Percentiles rank a stretch among this genome's conserved stretches.
Evolutionary conservation across 2,888 invertebrate species (phyloP).

Genomic region (Cartodere bifasciata): DNA sequence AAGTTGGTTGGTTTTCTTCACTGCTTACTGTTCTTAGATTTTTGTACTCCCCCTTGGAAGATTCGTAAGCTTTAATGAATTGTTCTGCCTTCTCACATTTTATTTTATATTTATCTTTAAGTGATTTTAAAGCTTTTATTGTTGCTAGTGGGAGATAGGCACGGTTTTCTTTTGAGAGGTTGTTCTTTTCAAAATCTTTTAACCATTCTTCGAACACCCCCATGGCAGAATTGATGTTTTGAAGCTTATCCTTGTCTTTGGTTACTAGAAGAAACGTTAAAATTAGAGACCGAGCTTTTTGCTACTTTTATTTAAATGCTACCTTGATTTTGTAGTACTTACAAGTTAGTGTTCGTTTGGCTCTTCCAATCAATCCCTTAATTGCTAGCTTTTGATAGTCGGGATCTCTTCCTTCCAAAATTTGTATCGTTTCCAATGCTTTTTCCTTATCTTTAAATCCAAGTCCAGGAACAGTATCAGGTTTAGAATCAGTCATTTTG

Average conservation of each 20-base stretch:
- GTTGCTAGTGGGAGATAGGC: slow-evolving; percentile 51
- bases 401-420: slow-evolving; percentile 59
- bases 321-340: slow-evolving; percentile 20
- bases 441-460: slow-evolving; percentile 70
- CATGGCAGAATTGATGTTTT: slow-evolving; percentile 62
- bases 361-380: slow-evolving; percentile 56
- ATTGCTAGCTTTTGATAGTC: slow-evolving; percentile 65
- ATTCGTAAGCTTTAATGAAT: slow-evolving; percentile 51
- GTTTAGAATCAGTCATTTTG: slow-evolving; percentile 29
- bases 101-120: slow-evolving; percentile 41
- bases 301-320: too few species aligned
- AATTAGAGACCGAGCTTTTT: too few species aligned
- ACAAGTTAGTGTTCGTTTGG: slow-evolving; percentile 58
- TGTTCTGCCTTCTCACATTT: slow-evolving; percentile 36
- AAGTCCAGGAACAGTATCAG: slow-evolving; percentile 56
- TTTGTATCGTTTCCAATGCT: slow-evolving; percentile 52
- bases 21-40: slow-evolving; percentile 51
- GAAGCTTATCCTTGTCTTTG: slow-evolving; percentile 60
- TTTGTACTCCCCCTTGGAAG: slow-evolving; percentile 59
- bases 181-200: slow-evolving; percentile 56
- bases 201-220: slow-evolving; percentile 58
- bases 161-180: slow-evolving; percentile 54
- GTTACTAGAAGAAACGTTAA: slow-evolving; percentile 41
- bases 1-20: slow-evolving; percentile 45
- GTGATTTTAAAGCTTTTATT: slow-evolving; percentile 41